A percentile compares a stretch with the other conserved stretches of the same genome.
Conservation (phyloP, 1,140 invertebrate genomes). For the Spodoptera frugiperda region DNA sequence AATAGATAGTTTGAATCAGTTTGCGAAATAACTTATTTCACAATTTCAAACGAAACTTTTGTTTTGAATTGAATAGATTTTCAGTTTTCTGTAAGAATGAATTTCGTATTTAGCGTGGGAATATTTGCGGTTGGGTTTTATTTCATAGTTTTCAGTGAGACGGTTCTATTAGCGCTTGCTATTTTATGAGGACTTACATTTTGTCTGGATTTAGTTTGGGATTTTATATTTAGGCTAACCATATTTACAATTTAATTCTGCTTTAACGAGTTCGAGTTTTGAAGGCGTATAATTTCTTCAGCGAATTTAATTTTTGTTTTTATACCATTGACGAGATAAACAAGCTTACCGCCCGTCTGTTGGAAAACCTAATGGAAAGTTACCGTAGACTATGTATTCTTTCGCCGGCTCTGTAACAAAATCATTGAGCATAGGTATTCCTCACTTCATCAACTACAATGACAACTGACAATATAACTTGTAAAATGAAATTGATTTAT, state of each 20-base stretch:
- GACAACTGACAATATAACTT: neutral
- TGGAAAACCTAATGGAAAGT: too few relatives aligned
- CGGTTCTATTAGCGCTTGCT: neutral
- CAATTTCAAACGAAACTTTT: constrained; percentile 13
- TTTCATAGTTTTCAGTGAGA: neutral
- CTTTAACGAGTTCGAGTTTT: too few relatives aligned
- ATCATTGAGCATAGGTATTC: too few relatives aligned
- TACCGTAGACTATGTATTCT: too few relatives aligned
- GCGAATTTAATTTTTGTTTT: too few relatives aligned
- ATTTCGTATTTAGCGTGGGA: constrained; percentile 9
- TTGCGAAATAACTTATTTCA: constrained; percentile 25
- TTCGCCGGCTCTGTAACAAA: too few relatives aligned
- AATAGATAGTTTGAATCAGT: constrained; percentile 32
- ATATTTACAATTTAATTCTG: neutral
- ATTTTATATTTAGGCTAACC: neutral
- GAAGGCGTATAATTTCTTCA: too few relatives aligned
- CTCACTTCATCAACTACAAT: neutral
- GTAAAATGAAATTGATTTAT: constrained; percentile 40
- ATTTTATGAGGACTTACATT: neutral
- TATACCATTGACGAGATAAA: too few relatives aligned
- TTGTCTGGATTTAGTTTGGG: neutral
- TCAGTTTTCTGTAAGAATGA: constrained; percentile 19
- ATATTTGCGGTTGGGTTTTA: constrained; percentile 29
- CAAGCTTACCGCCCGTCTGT: too few relatives aligned
- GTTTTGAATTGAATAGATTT: constrained; percentile 29